Evolutionary conservation across 2,888 invertebrate species (phyloP).

Genomic region (Shargacucullia verbasci): DNA sequence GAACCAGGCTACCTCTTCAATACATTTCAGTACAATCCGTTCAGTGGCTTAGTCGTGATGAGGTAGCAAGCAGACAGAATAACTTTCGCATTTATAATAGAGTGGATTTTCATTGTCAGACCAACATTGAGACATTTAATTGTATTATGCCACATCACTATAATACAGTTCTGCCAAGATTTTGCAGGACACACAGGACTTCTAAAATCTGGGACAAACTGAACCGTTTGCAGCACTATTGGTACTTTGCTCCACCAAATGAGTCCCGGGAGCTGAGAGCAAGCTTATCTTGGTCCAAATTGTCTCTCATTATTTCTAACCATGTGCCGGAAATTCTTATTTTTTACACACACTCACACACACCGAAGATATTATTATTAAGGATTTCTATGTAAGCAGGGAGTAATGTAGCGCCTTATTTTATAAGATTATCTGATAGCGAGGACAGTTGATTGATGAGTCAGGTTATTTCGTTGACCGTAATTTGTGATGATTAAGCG

Average conservation of each 20-base stretch:
- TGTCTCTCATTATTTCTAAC: slow-evolving; percentile 44
- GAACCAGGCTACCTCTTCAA: too few relatives aligned
- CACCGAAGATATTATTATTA: slow-evolving; percentile 33
- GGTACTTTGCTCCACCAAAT: slow-evolving; percentile 14
- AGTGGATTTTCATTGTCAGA: neutral
- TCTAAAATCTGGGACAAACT: slow-evolving; percentile 20
- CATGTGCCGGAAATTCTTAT: slow-evolving; percentile 26
- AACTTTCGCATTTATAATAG: too few relatives aligned
- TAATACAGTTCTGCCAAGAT: neutral
- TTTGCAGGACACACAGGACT: neutral
- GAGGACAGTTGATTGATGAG: slow-evolving; percentile 7
- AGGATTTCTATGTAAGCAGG: slow-evolving; percentile 37
- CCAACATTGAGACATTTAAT: neutral
- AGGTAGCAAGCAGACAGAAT: too few relatives aligned
- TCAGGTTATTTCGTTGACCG: neutral
- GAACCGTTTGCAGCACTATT: slow-evolving; percentile 6
- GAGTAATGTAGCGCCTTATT: slow-evolving; percentile 5
- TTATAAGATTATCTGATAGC: neutral
- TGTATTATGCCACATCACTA: neutral
- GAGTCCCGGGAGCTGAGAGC: slow-evolving; percentile 24
- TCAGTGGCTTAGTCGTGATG: too few relatives aligned
- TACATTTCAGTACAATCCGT: too few relatives aligned
- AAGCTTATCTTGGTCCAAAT: slow-evolving; percentile 37
- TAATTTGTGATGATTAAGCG: neutral
- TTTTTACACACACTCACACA: slow-evolving; percentile 21